Conservation (phyloP, 2,797 vertebrate genomes). For the Sebastes nivosus region DNA sequence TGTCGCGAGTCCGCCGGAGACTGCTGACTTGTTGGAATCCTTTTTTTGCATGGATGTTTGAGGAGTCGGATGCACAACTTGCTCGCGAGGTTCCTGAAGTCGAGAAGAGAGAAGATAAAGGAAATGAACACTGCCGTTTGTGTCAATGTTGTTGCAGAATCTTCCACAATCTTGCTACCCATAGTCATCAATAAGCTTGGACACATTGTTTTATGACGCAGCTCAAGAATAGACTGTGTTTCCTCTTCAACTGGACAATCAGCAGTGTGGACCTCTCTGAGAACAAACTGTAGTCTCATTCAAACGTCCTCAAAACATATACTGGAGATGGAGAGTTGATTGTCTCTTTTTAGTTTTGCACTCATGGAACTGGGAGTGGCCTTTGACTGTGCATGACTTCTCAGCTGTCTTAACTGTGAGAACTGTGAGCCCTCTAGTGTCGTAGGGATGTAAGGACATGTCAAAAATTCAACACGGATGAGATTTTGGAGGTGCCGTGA, state of each 20-base stretch:
- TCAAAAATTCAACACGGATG: conserved; percentile 18
- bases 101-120: conserved; percentile 33
- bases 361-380: conserved; percentile 66
- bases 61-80: conserved; percentile 45
- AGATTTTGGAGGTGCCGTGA: conserved; percentile 24
- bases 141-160: conserved; percentile 57
- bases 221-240: conserved; percentile 44
- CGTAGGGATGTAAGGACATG: conserved; percentile 49
- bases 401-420: conserved; percentile 54
- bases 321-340: conserved; percentile 73
- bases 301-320: conserved; percentile 82
- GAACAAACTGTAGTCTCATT: conserved; percentile 72
- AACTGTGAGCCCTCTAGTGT: conserved; percentile 58
- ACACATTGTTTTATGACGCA: conserved; percentile 66
- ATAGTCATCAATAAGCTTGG: conserved; percentile 78
- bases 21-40: conserved; percentile 59
- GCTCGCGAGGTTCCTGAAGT: conserved; percentile 9
- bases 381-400: conserved; percentile 56
- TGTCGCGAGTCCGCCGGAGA: conserved; percentile 55
- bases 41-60: conserved; percentile 53
- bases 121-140: conserved; percentile 69
- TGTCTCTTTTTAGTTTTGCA: conserved; percentile 78
- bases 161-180: conserved; percentile 46
- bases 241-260: conserved; percentile 70
- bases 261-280: conserved; percentile 81